Evolutionary conservation across 2,888 invertebrate species (phyloP).

Genomic region (Leptinotarsa peninsularis): DNA sequence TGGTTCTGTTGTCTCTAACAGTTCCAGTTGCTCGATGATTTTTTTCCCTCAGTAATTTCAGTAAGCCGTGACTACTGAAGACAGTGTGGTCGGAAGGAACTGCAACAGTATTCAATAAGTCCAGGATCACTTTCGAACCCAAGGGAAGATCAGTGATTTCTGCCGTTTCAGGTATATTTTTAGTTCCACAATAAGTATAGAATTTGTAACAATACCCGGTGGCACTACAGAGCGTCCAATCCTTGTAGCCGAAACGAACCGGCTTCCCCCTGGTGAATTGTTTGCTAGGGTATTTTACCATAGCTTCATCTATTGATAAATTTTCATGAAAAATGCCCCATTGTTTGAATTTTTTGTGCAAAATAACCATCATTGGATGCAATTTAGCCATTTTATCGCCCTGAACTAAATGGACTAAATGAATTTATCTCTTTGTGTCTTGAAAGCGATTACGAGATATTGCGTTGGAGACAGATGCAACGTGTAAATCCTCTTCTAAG

Average conservation of each 20-base stretch:
- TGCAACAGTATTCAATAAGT: conserved; percentile 33
- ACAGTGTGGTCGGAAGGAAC: conserved; percentile 23
- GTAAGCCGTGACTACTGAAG: conserved; percentile 25
- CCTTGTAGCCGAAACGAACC: conserved; percentile 51
- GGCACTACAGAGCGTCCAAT: conserved; percentile 52
- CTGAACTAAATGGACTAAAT: too few relatives aligned
- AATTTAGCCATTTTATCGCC: too few relatives aligned
- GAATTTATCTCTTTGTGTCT: too few relatives aligned
- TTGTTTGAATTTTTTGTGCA: background rate
- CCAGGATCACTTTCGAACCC: conserved; percentile 45
- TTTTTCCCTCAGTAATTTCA: conserved; percentile 10
- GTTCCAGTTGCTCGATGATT: conserved; percentile 26
- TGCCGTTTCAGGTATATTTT: conserved; percentile 13
- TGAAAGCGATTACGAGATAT: too few relatives aligned
- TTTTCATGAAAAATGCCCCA: background rate
- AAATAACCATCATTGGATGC: background rate
- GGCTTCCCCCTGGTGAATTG: too few relatives aligned
- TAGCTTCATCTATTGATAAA: background rate
- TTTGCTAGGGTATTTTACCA: background rate
- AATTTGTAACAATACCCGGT: conserved; percentile 49
- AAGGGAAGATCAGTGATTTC: conserved; percentile 28
- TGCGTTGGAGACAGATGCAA: too few relatives aligned
- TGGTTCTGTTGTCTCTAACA: conserved; percentile 25
- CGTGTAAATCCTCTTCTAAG: too few relatives aligned
- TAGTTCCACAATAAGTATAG: conserved; percentile 48